A percentile compares a stretch with the other conserved stretches of the same genome.
These are phyloP conservation scores for Strigamia transsilvanica DNA, from an alignment of 2,888 invertebrate genomes.

Conservation along the genomic window DNA sequence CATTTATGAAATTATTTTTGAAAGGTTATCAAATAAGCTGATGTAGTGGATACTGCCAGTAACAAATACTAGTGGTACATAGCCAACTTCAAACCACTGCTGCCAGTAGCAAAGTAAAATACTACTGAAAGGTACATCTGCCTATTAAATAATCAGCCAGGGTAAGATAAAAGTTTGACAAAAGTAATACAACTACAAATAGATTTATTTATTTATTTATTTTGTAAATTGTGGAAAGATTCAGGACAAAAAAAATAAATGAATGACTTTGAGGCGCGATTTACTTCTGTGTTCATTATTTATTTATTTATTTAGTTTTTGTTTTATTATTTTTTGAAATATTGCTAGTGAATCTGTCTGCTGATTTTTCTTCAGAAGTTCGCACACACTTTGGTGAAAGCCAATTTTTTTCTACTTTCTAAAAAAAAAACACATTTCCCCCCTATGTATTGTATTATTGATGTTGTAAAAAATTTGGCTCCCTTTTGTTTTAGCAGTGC, in stretches of 20 bases:
- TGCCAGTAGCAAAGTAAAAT: too few species aligned
- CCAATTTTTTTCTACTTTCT: not conserved
- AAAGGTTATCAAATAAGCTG: not conserved
- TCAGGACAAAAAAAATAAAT: not conserved
- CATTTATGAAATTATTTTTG: slow-evolving; percentile 26
- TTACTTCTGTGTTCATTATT: not conserved
- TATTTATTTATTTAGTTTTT: not conserved
- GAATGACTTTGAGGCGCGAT: not conserved
- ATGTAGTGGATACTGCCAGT: too few species aligned
- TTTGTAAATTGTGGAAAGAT: not conserved
- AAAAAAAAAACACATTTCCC: not conserved
- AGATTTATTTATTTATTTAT: not conserved
- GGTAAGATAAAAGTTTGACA: not conserved
- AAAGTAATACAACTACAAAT: not conserved
- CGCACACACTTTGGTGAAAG: not conserved
- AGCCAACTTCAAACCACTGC: too few species aligned
- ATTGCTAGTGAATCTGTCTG: not conserved
- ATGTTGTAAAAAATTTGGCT: too few species aligned
- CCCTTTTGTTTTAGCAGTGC: too few species aligned
- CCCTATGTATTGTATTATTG: too few species aligned
- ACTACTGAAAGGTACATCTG: too few species aligned
- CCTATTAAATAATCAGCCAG: not conserved
- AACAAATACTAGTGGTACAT: too few species aligned
- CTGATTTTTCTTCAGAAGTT: not conserved
- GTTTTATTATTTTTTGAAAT: not conserved